Evolutionary conservation across 2,113 vertebrate species (phyloP), one percentile per base, ranked within the genome.

Genomic region (Empidonax traillii): DNA sequence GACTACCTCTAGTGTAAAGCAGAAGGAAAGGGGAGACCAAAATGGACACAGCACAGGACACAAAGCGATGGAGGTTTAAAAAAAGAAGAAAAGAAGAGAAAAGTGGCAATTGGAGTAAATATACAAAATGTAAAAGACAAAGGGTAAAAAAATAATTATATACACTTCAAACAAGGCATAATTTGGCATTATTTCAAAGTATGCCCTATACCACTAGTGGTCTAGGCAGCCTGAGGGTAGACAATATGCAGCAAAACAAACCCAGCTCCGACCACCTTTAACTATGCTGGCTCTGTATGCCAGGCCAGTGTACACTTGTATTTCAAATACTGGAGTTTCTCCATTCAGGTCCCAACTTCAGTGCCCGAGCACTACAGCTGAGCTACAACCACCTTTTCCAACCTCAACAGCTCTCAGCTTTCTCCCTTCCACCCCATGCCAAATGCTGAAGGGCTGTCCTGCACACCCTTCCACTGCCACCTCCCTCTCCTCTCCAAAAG

Each of bases 111-210:
- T 28, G 37, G 22, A 79, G n/a, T 31, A 83, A 89, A 82, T 9
- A 31, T 2, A 33, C 18, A 63, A 63, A 63, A 63, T 7, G 7
- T 28, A 35, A 67, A 85, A 51, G 13, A 43, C 28, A 59, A 65
- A 13, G 3, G 8, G 67, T 3, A 11, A 6, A 13, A 18, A 43
- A 41, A 20, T 24, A 13, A 22, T 0, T 0, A 52, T 7, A 82
- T 8, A 12, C 25, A 37, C 30, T 89, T 85, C n/a, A n/a, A 73
- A 43, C 10, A 53, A 37, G 63, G 31, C 28, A 33, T 31, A 71
- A 44, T 53, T 76, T 44, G 14, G 18, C 46, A 30, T 43, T 85
- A 41, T 69, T 76, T 47, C 63, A 19, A 81, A 65, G 44, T 55
- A 28, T 5, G 12, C 25, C 72, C 14, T 43, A 14, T n/a, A 30